Conservation (phyloP, 2,888 invertebrate genomes). For the Drosophila flavopinicola region DNA sequence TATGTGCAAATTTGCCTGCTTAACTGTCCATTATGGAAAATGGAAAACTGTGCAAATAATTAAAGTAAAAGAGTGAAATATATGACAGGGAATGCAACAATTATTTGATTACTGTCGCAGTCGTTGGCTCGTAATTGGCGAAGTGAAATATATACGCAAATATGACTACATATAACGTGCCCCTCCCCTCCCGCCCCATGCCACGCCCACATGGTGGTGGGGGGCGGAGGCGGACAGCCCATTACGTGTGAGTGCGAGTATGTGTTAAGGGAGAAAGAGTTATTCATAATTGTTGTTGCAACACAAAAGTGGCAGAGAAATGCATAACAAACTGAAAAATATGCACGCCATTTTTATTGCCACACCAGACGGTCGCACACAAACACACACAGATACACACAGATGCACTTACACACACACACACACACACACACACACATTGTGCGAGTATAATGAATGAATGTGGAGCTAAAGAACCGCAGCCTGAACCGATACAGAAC, state of each 20-base stretch:
- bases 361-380: slow-evolving; percentile 56
- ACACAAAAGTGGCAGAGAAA: slow-evolving; percentile 72
- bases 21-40: slow-evolving; percentile 32
- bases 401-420: slow-evolving; percentile 2
- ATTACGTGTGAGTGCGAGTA: slow-evolving; percentile 46
- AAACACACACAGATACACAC: slow-evolving; percentile 14
- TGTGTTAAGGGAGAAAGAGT: slow-evolving; percentile 40
- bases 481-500: slow-evolving; percentile 72
- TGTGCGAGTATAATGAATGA: slow-evolving; percentile 69
- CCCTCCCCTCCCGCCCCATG: slow-evolving; percentile 6
- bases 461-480: slow-evolving; percentile 76
- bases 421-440: slow-evolving; percentile 8
- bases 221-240: too few relatives aligned
- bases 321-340: slow-evolving; percentile 79
- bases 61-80: slow-evolving; percentile 59
- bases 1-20: not conserved
- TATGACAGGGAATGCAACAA: slow-evolving; percentile 70
- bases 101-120: slow-evolving; percentile 78
- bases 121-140: slow-evolving; percentile 62
- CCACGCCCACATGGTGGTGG: slow-evolving; percentile 51
- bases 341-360: slow-evolving; percentile 77
- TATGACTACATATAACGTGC: slow-evolving; percentile 18
- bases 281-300: slow-evolving; percentile 79
- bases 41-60: slow-evolving; percentile 63
- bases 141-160: slow-evolving; percentile 66